Base-by-base conservation (phyloP, 1,140 invertebrate species). In the Macrosteles quadrilineatus region DNA sequence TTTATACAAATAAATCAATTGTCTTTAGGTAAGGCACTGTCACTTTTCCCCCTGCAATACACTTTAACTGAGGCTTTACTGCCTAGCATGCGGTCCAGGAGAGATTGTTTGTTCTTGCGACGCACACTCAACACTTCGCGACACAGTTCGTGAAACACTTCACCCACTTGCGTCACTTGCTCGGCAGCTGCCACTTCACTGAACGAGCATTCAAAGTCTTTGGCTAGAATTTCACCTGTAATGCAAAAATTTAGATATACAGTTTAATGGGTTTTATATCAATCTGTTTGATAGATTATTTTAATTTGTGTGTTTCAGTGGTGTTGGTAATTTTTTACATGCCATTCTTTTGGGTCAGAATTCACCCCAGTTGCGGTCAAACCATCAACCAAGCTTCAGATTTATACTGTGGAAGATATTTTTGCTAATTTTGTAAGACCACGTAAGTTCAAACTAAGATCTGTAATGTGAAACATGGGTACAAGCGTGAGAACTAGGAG, bases 131-230 rank as follows among this genome's bases (percentile, higher is more conserved):
- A 81, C 9, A 96, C 91, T 75, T 94, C 91, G 25, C 91, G 85
- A 76, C 91, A 93, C 2, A 95, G 84, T 74, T 94, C 91, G 75
- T 91, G 88, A 81, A 95, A 95, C 3, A 90, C 91, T 64, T 93
- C 90, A 1, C 90, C 90, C 1, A 96, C 90, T 80, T 87, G 85
- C 19, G 82, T 83, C 25, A 94, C 91, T 81, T 94, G 92, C 80
- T 95, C 93, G 0, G 93, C 92, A 0, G 93, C 93, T 0, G 92
- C 90, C n/a, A 95, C 89, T 82, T 96, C 93, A n/a, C 87, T 86
- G 79, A 95, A 96, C 77, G 86, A 90, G 78, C 92, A 94, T 76
- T 95, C 93, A 72, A 91, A 90, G 77, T 94, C 91, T 79, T 94
- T 93, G 0, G 92, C 92, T 36, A 95, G 81, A 72, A 93, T 93